These are phyloP conservation scores for Monodelphis domestica DNA, from an alignment of 2,797 vertebrate species.

Conservation along the genomic window DNA sequence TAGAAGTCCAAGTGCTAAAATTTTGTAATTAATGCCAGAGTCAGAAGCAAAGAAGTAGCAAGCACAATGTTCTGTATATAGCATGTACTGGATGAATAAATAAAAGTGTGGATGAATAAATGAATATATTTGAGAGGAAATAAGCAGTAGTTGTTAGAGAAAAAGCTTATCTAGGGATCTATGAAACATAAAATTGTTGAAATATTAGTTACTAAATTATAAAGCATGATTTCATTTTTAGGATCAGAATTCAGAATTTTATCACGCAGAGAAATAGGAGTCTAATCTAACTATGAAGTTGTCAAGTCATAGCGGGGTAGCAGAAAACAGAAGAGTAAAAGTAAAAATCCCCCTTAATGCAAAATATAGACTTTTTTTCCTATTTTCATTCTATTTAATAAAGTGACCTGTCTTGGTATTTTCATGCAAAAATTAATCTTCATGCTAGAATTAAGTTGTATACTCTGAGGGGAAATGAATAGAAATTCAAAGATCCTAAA, in stretches of 20 bases:
- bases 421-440: not conserved
- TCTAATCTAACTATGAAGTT: not conserved
- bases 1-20: not conserved
- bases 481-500: not conserved
- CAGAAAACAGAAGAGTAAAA: not conserved
- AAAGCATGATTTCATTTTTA: not conserved
- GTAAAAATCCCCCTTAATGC: not conserved
- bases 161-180: not conserved
- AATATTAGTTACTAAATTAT: not conserved
- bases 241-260: not conserved
- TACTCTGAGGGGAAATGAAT: not conserved
- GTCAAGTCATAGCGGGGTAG: not conserved
- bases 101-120: not conserved
- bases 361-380: not conserved
- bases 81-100: not conserved
- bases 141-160: not conserved
- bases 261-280: not conserved
- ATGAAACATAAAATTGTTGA: not conserved
- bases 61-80: not conserved
- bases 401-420: not conserved
- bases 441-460: not conserved
- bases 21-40: not conserved
- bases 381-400: constrained; percentile 27
- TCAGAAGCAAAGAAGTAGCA: not conserved
- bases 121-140: not conserved